Evolutionary conservation across 2,113 vertebrate genomes (phyloP).

Genomic region (Ptilonorhynchus violaceus): DNA sequence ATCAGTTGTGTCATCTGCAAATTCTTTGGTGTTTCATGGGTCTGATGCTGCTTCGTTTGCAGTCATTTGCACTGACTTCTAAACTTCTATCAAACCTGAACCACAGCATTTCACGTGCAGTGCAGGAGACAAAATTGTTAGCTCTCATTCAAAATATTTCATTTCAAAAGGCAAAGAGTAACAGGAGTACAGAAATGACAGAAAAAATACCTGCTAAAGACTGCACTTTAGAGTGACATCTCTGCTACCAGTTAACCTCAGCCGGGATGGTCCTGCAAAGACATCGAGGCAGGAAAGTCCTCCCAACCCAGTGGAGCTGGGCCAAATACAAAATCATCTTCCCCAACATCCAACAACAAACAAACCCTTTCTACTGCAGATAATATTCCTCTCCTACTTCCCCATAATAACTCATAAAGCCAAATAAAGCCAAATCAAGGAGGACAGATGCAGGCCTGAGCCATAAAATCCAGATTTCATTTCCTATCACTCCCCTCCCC

Average conservation of each 20-base stretch:
- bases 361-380: not conserved
- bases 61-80: not conserved
- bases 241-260: not conserved
- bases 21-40: not conserved
- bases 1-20: not conserved
- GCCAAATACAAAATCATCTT: not conserved
- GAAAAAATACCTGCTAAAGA: not conserved
- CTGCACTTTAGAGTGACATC: not conserved
- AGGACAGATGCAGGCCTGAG: conserved; percentile 18
- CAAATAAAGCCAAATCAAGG: conserved; percentile 43
- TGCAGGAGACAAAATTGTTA: not conserved
- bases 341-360: not conserved
- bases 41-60: not conserved
- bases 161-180: not conserved
- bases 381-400: not conserved
- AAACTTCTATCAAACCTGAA: not conserved
- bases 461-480: conserved; percentile 49
- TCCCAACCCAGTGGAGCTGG: not conserved
- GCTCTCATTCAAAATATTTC: not conserved
- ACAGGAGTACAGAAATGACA: not conserved
- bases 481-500: conserved; percentile 38
- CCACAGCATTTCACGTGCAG: not conserved
- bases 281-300: not conserved
- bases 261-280: not conserved
- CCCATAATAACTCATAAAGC: not conserved